Base-by-base conservation (phyloP, 1,140 invertebrate species). In the Aradophagus sp. region DNA sequence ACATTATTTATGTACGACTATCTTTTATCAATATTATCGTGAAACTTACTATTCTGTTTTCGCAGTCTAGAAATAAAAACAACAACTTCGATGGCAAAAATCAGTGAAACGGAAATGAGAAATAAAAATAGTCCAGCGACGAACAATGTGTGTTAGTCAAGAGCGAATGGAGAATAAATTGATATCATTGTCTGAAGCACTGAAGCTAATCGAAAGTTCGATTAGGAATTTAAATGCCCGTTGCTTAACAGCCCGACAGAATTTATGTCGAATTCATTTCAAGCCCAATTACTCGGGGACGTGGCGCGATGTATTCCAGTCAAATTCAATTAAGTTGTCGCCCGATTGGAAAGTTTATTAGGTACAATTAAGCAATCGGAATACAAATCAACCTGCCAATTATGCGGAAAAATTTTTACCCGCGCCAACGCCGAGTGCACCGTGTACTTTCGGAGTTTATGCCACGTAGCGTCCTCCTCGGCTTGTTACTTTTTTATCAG, bases 391-490 rank as follows among this genome's bases (percentile, higher is more conserved):
- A 58, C 53, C 53, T 67, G 62, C 39, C 52, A 67, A 67, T 67
- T 67, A 67, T 16, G 29, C 32, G 17, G 38, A 67, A 44, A 67
- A 58, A 67, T 66, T 58, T 67, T 66, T 29, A 35, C 48, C 16
- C 47, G 7, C 12, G 20, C 17, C 31, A 52, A 42, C 61, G 16
- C 27, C 26, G 23, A 38, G 12, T 17, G 35, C 70, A 27, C 61
- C 73, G 29, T 79, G 73, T 77, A 77, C 41, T 45, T 58, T 10
- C n/a, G 50, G 6, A 61, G 53, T 76, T 81, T 76, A 77, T 76
- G 75, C 74, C 59, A 69, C 61, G 23, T 42, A 42, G 53, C 31
- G 44, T 39, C 34, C 42, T 41, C 17, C 12, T 17, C 26, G 20
- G 11, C 32, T 50, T 32, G 20, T 35, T 27, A 11, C 41, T 41